A percentile compares a stretch with the other conserved stretches of the same genome.
phyloP scores from a whole-genome alignment of 2,888 invertebrate species.

The Heteromurus nitidus region DNA sequence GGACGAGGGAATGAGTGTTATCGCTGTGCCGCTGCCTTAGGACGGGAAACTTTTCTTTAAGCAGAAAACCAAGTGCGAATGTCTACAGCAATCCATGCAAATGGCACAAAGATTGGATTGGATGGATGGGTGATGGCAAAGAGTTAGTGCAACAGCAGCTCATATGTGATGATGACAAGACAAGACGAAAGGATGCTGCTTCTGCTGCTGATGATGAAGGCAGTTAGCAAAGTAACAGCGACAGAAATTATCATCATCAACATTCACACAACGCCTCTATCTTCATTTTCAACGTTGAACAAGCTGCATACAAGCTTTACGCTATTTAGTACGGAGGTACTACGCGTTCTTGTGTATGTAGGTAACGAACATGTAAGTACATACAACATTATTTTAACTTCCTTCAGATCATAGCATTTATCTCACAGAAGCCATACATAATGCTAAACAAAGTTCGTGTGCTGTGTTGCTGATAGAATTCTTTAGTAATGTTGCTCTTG shows the following conservation, averaged over 20 bases:
- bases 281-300: constrained; percentile 37
- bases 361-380: neutral
- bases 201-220: constrained; percentile 21
- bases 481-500: neutral
- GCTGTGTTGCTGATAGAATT: constrained; percentile 8
- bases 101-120: constrained; percentile 15
- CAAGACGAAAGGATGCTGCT: constrained; percentile 37
- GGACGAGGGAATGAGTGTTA: constrained; percentile 9
- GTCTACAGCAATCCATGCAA: neutral
- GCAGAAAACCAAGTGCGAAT: neutral
- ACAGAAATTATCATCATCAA: constrained; percentile 34
- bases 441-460: too few relatives aligned
- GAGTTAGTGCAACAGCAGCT: constrained; percentile 3
- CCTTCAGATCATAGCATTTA: constrained; percentile 8
- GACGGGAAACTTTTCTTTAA: neutral
- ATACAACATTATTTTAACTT: constrained; percentile 4
- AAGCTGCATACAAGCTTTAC: neutral
- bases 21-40: neutral
- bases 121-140: neutral
- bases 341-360: neutral
- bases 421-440: constrained; percentile 12
- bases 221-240: constrained; percentile 51
- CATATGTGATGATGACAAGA: constrained; percentile 32
- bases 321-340: neutral
- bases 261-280: constrained; percentile 5